These are phyloP conservation scores for Aphelocoma coerulescens DNA, from an alignment of 2,113 vertebrate genomes.

Conservation along the genomic window DNA sequence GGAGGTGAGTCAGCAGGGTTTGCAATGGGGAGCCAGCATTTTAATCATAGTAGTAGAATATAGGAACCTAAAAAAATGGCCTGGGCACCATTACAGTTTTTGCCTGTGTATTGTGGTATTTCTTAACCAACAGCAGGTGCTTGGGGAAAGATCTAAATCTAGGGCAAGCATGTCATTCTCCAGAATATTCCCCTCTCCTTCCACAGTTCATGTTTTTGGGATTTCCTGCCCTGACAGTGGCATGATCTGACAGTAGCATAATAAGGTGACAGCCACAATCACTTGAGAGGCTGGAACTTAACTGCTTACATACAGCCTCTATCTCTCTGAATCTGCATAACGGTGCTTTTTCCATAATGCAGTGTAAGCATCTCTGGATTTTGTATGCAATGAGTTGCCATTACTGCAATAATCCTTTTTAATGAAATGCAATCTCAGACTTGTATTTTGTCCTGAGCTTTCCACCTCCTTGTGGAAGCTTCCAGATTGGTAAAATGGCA, in stretches of 20 bases:
- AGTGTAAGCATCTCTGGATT: neutral
- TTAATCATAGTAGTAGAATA: neutral
- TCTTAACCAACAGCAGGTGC: neutral
- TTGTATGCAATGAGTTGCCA: neutral
- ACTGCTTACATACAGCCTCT: neutral
- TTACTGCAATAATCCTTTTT: neutral
- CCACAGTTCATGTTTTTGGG: neutral
- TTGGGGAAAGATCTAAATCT: neutral
- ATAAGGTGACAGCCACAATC: neutral
- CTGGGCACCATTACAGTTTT: neutral
- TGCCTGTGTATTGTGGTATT: neutral
- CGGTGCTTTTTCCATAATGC: neutral
- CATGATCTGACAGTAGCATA: neutral
- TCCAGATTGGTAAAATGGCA: neutral
- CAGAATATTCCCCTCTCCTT: neutral
- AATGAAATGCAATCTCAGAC: neutral
- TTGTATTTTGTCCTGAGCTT: neutral
- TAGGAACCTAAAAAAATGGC: neutral
- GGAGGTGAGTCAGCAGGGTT: neutral
- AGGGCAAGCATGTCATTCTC: neutral
- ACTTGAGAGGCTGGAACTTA: neutral
- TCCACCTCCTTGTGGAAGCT: neutral
- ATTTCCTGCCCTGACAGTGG: neutral
- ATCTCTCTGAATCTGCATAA: neutral
- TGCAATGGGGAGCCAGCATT: neutral